Evolutionary conservation across 2,888 invertebrate species (phyloP).

Genomic region (Cataglyphis cursor): DNA sequence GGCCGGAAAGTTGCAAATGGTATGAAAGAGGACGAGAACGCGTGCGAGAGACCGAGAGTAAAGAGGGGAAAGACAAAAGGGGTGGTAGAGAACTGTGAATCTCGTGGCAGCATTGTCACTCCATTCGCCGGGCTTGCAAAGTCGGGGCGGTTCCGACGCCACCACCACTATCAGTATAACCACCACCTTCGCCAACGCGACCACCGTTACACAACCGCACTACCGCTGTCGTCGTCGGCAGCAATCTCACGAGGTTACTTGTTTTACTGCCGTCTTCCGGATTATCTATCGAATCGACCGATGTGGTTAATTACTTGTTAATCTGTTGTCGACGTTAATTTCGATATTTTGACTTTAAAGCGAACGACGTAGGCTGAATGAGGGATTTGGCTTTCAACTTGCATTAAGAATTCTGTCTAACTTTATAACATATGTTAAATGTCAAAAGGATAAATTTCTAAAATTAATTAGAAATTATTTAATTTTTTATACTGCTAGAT

Average conservation of each 20-base stretch:
- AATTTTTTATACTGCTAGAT: too few species aligned
- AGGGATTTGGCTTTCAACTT: background rate
- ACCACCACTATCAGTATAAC: conserved; percentile 70
- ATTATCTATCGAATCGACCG: conserved; percentile 76
- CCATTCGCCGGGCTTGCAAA: conserved; percentile 77
- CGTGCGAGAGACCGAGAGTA: conserved; percentile 71
- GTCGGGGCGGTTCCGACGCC: conserved; percentile 78
- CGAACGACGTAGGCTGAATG: conserved; percentile 48
- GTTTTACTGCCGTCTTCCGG: conserved; percentile 83
- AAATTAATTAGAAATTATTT: too few species aligned
- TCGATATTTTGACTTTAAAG: conserved; percentile 75
- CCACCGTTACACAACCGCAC: conserved; percentile 53
- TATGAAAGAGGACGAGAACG: conserved; percentile 72
- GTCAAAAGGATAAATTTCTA: too few species aligned
- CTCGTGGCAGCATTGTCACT: conserved; percentile 80
- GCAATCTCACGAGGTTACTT: conserved; percentile 75
- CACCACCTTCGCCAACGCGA: conserved; percentile 65
- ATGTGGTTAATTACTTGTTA: conserved; percentile 77
- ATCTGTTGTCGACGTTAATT: conserved; percentile 77
- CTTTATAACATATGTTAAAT: too few species aligned
- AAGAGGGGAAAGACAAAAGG: conserved; percentile 78
- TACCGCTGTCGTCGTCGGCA: conserved; percentile 50
- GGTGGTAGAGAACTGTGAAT: conserved; percentile 80
- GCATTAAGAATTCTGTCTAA: background rate
- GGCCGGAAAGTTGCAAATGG: conserved; percentile 77